These are phyloP conservation scores for Myrmecobius fasciatus DNA, from an alignment of 2,113 vertebrate genomes.

Conservation along the genomic window DNA sequence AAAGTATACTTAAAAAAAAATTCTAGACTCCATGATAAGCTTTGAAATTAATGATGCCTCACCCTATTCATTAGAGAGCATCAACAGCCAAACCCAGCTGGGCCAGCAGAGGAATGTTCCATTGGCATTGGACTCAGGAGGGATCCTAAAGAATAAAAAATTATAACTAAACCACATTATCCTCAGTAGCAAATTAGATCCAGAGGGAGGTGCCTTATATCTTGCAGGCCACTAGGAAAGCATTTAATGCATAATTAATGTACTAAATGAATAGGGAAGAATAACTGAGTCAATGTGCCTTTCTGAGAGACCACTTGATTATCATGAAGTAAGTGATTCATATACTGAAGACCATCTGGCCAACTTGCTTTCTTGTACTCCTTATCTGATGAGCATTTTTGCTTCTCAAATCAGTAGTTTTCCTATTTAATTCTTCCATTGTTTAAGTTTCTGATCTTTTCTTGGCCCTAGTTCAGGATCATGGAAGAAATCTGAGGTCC, in stretches of 20 bases:
- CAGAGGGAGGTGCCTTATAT: conserved; percentile 7
- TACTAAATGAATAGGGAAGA: conserved; percentile 31
- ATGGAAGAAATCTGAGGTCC: conserved; percentile 39
- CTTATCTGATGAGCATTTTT: conserved; percentile 6
- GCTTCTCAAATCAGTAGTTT: neutral
- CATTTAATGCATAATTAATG: neutral
- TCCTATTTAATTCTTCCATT: conserved; percentile 41
- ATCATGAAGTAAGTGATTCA: neutral
- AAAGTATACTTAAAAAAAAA: neutral
- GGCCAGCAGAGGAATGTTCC: neutral
- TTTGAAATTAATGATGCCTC: conserved; percentile 6
- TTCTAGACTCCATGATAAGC: neutral
- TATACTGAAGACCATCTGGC: neutral
- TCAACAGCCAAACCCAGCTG: neutral
- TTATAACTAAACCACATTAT: conserved; percentile 21
- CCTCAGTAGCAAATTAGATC: conserved; percentile 19
- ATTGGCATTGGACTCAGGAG: neutral
- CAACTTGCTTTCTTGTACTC: neutral
- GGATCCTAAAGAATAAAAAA: neutral
- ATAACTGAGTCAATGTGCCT: neutral
- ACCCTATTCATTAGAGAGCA: neutral
- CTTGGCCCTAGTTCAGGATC: conserved; percentile 48
- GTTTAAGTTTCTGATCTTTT: conserved; percentile 46
- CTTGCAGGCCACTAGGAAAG: conserved; percentile 3
- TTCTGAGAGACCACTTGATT: conserved; percentile 17